Evolutionary conservation across 2,797 vertebrate genomes (phyloP), one percentile per base, ranked within the genome.

Genomic region (Pithecia hirsuta): DNA sequence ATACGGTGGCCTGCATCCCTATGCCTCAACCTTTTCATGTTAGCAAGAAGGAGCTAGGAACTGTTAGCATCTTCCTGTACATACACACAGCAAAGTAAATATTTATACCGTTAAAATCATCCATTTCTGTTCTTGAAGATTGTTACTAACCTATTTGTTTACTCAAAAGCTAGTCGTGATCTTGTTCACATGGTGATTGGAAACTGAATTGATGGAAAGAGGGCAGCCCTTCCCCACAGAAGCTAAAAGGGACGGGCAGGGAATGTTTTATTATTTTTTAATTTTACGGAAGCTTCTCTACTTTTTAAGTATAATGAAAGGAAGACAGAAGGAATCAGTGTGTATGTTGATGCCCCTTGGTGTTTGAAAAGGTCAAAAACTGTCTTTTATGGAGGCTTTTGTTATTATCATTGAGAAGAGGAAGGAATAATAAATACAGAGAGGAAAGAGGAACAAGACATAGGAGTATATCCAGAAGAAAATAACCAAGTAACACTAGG

Each of bases 11-110:
- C 14, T 22, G 1, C 89, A 46, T 92, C 22, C 44, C 52, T 24
- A 1, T 82, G 17, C 67, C 75, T 94, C 64, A 67, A 22, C 74
- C 75, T 92, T 91, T 59, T 75, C 30, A 61, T 59, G 41, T 50
- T 87, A 80, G 78, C 11, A 33, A 67, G 78, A 94, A 76, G 91
- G 64, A 94, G 81, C 48, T 36, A 61, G 94, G 75, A 92, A 44
- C 75, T 88, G 36, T 36, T 72, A 44, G 28, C 55, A 4, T 80
- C 33, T 91, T 84, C 72, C 86, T 92, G 8, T 59, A 14, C 92
- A 75, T 93, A 61, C 70, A 67, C 70, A 89, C n/a, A 50, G 26
- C 81, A 84, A 7, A 52, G 41, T 76, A 89, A 76, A 84, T 89
- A 55, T 94, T 75, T 50, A 0, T 30, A 20, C 72, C 41, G 74